Evolutionary conservation across 2,888 invertebrate species (phyloP).

Genomic region (Diaperis boleti): DNA sequence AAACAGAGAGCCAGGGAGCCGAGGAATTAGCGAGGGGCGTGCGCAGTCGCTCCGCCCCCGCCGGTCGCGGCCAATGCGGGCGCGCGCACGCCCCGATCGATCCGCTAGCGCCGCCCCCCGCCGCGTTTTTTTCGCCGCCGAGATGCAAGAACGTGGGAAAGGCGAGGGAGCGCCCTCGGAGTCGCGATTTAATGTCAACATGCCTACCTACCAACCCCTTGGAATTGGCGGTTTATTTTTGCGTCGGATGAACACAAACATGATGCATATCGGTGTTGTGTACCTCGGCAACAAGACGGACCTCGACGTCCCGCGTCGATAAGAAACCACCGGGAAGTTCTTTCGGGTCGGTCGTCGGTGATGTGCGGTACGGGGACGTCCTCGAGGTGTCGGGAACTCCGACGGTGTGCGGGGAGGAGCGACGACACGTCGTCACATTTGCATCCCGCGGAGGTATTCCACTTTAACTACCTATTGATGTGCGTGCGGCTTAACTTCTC

Average conservation of each 20-base stretch:
- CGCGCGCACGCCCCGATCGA: slow-evolving; percentile 53
- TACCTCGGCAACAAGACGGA: slow-evolving; percentile 58
- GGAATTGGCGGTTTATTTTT: slow-evolving; percentile 60
- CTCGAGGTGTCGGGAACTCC: neutral
- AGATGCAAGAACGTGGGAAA: slow-evolving; percentile 48
- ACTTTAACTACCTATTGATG: no score
- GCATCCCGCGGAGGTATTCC: no score
- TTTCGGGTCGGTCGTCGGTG: no score
- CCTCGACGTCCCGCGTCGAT: no score
- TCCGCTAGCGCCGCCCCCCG: slow-evolving; percentile 51
- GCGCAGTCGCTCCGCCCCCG: slow-evolving; percentile 55
- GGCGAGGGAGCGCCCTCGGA: slow-evolving; percentile 50
- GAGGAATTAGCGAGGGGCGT: slow-evolving; percentile 63
- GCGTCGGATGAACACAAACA: slow-evolving; percentile 59
- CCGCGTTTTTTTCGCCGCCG: slow-evolving; percentile 49
- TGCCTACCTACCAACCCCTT: no score
- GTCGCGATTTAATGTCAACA: slow-evolving; percentile 57
- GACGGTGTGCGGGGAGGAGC: no score
- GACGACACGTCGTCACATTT: no score
- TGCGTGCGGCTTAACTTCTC: no score
- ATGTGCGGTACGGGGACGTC: no score
- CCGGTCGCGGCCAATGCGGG: slow-evolving; percentile 49
- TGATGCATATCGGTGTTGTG: slow-evolving; percentile 55
- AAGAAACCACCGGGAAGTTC: slow-evolving; percentile 55
- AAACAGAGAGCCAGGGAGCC: slow-evolving; percentile 67